Percentiles rank a stretch among this genome's conserved stretches.
Evolutionary conservation across 2,797 vertebrate genomes (phyloP).

Genomic region (Dromococcyx pavoninus): DNA sequence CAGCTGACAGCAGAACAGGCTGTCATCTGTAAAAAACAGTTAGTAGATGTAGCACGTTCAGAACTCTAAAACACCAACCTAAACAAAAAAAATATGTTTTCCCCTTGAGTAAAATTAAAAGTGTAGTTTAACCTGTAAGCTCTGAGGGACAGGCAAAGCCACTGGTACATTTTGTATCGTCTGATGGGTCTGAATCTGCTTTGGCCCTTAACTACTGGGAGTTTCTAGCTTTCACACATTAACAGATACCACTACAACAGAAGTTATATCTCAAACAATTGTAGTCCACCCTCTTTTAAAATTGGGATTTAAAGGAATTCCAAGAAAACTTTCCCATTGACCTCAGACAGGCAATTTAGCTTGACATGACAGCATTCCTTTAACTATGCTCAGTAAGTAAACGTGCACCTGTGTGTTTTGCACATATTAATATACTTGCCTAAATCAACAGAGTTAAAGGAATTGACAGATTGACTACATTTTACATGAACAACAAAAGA

Average conservation of each 20-base stretch:
- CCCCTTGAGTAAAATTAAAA: background rate
- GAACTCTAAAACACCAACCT: background rate
- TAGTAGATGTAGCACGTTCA: background rate
- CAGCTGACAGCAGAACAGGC: background rate
- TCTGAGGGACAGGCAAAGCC: background rate
- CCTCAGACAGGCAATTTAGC: background rate
- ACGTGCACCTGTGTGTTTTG: background rate
- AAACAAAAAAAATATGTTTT: background rate
- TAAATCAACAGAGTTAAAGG: constrained; percentile 51
- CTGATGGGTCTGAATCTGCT: background rate
- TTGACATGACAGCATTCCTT: background rate
- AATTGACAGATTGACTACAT: constrained; percentile 37
- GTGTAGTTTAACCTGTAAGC: background rate
- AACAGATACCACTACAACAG: background rate
- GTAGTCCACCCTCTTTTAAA: background rate
- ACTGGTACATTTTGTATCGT: background rate
- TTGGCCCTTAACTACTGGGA: background rate
- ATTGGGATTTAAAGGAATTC: background rate
- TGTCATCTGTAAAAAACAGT: background rate
- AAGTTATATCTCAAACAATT: background rate
- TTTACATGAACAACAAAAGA: background rate
- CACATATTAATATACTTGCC: constrained; percentile 22
- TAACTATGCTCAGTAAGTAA: background rate
- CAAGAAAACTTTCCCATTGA: constrained; percentile 2
- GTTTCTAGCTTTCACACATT: background rate